Conservation (phyloP, 2,888 invertebrate species). For the Tenthredo amoena region DNA sequence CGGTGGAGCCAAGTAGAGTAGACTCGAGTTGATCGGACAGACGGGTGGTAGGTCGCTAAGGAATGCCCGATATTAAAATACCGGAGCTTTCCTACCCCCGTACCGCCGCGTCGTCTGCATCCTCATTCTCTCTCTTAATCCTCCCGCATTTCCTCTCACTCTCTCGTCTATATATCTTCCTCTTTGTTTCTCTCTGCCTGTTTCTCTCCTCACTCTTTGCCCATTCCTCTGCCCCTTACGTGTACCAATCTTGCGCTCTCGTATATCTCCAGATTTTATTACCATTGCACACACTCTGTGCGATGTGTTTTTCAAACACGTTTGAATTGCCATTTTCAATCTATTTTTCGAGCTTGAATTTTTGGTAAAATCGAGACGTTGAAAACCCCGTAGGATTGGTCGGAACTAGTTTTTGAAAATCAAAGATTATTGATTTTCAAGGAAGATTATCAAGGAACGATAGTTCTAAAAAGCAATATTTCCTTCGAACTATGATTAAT, state of each 20-base stretch:
- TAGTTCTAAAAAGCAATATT: no score
- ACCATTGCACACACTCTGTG: background rate
- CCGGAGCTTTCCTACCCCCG: conserved; percentile 70
- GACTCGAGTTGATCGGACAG: conserved; percentile 60
- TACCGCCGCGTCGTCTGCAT: conserved; percentile 57
- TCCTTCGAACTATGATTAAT: no score
- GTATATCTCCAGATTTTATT: background rate
- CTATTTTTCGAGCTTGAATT: background rate
- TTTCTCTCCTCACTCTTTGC: background rate
- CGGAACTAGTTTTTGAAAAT: no score
- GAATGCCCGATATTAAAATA: conserved; percentile 78
- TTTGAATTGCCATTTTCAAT: background rate
- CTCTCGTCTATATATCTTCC: background rate
- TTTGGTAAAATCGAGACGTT: background rate
- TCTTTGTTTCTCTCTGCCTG: background rate
- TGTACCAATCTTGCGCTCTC: background rate
- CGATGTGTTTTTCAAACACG: background rate
- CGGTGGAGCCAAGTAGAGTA: conserved; percentile 54
- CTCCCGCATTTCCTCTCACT: conserved; percentile 13
- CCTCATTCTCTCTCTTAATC: conserved; percentile 52
- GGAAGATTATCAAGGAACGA: no score
- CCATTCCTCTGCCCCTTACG: background rate
- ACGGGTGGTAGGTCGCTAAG: conserved; percentile 73
- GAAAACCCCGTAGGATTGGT: background rate
- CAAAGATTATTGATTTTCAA: background rate